Conservation (phyloP, 2,797 vertebrate species). For the Acropternis orthonyx region DNA sequence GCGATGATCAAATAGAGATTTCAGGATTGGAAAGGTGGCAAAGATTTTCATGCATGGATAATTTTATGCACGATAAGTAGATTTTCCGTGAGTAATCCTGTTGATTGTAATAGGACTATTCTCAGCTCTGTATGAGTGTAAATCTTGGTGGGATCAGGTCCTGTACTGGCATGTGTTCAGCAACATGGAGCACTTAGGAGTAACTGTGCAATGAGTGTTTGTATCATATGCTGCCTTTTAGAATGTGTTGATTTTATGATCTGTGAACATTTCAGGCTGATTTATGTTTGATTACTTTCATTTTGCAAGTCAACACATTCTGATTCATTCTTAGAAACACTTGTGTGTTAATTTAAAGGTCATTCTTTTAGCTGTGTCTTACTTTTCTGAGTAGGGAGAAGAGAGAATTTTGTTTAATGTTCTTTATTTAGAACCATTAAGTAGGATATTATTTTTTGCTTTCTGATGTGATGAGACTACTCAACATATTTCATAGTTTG, state of each 20-base stretch:
- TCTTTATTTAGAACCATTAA: constrained; percentile 12
- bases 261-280: neutral
- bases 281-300: constrained; percentile 19
- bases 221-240: neutral
- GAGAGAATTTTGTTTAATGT: neutral
- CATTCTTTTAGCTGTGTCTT: neutral
- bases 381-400: neutral
- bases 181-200: neutral
- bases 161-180: neutral
- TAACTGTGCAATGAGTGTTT: neutral
- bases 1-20: neutral
- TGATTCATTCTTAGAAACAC: neutral
- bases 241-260: constrained; percentile 20
- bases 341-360: neutral
- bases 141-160: constrained; percentile 41
- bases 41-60: neutral
- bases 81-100: constrained; percentile 37
- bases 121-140: constrained; percentile 26
- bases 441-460: neutral
- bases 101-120: constrained; percentile 57
- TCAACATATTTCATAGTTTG: neutral
- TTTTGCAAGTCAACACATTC: constrained; percentile 19
- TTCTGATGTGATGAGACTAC: neutral
- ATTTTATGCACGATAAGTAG: constrained; percentile 38
- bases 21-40: constrained; percentile 20